Evolutionary conservation across 2,113 vertebrate species (phyloP).

Genomic region (Sigmodon hispidus): DNA sequence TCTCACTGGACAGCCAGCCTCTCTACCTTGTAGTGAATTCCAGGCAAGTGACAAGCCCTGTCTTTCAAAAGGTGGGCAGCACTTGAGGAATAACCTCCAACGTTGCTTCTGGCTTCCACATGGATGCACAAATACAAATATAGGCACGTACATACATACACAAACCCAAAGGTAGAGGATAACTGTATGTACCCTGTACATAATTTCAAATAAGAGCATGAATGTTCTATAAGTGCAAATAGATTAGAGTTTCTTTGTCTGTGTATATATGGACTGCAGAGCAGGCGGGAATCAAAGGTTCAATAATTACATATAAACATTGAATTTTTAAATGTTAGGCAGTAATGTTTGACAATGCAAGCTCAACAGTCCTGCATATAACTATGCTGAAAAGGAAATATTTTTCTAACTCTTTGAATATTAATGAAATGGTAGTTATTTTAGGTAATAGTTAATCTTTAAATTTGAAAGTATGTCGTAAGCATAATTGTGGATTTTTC

Average conservation of each 20-base stretch:
- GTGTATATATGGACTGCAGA: neutral
- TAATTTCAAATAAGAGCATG: neutral
- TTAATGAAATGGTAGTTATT: constrained; percentile 43
- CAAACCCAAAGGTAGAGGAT: neutral
- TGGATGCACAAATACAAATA: neutral
- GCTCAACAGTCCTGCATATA: neutral
- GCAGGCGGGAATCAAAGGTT: constrained; percentile 21
- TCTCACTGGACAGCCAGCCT: neutral
- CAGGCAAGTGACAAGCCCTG: neutral
- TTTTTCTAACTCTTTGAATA: constrained; percentile 55
- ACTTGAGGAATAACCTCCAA: neutral
- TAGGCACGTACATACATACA: too few species aligned
- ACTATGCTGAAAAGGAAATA: constrained; percentile 29
- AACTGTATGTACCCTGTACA: neutral
- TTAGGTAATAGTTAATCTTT: constrained; percentile 27
- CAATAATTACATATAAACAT: neutral
- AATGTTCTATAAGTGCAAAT: neutral
- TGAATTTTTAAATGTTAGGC: neutral
- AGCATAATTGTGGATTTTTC: constrained; percentile 51
- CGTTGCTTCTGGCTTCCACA: neutral
- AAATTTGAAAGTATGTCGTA: constrained; percentile 39
- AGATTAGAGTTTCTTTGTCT: neutral
- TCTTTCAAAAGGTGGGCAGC: neutral
- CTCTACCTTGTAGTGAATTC: neutral
- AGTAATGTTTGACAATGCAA: neutral